Evolutionary conservation across 2,888 invertebrate genomes (phyloP).

Genomic region (Eupithecia exiguata): DNA sequence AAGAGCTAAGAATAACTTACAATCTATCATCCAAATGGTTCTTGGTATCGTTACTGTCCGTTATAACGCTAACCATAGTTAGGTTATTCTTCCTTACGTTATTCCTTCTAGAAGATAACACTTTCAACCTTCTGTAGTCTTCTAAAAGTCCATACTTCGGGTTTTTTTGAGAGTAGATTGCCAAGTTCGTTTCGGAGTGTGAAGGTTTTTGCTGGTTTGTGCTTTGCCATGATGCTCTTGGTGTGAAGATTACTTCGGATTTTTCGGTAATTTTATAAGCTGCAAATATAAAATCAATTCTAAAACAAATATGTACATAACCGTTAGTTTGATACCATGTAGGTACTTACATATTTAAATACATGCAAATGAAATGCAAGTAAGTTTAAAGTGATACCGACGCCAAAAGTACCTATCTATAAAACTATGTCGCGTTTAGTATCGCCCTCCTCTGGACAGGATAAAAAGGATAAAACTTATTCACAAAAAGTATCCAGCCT

Average conservation of each 20-base stretch:
- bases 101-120: slow-evolving; percentile 59
- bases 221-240: slow-evolving; percentile 59
- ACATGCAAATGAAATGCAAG: too few relatives aligned
- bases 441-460: too few relatives aligned
- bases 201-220: slow-evolving; percentile 14
- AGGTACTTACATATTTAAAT: too few relatives aligned
- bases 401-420: too few relatives aligned
- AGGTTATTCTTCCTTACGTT: slow-evolving; percentile 62
- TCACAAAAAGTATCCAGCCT: too few relatives aligned
- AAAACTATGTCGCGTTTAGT: too few relatives aligned
- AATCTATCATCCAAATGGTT: slow-evolving; percentile 71
- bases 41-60: slow-evolving; percentile 71
- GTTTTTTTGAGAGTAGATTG: neutral
- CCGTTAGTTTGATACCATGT: too few relatives aligned
- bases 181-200: neutral
- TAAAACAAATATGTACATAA: too few relatives aligned
- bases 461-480: too few relatives aligned
- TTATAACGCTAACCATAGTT: slow-evolving; percentile 70
- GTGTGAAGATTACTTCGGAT: slow-evolving; percentile 59
- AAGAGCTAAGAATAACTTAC: slow-evolving; percentile 53
- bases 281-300: slow-evolving; percentile 52
- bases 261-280: slow-evolving; percentile 67
- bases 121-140: slow-evolving; percentile 60
- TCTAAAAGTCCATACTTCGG: slow-evolving; percentile 57
- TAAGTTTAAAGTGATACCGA: too few relatives aligned